Percentiles rank a stretch among this genome's conserved stretches.
Conservation (phyloP, 2,797 vertebrate genomes). For the Syngnathus acus region DNA sequence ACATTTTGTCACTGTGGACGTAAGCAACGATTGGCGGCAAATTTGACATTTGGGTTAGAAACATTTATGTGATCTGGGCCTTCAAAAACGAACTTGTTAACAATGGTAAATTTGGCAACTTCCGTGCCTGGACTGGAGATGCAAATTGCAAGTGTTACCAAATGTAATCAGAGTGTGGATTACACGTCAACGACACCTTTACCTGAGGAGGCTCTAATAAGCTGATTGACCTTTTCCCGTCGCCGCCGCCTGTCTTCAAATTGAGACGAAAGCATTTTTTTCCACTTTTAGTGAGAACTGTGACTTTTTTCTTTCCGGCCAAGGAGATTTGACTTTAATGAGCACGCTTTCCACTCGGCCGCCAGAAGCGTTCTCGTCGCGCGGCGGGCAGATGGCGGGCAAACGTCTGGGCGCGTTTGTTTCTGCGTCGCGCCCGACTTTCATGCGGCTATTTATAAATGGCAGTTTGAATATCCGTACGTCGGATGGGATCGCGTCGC, state of each 20-base stretch:
- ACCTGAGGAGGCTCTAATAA: constrained; percentile 65
- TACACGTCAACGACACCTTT: constrained; percentile 56
- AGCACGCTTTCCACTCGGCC: constrained; percentile 34
- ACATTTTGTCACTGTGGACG: no score
- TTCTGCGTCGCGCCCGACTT: constrained; percentile 55
- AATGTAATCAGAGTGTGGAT: constrained; percentile 42
- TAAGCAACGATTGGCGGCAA: no score
- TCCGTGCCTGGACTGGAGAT: not conserved
- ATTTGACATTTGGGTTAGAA: no score
- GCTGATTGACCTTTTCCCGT: constrained; percentile 72
- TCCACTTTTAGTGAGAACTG: constrained; percentile 7
- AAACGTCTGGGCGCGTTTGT: constrained; percentile 61
- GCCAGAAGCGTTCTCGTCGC: constrained; percentile 1
- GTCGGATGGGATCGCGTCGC: constrained; percentile 60
- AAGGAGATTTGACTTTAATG: constrained; percentile 42
- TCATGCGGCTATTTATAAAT: constrained; percentile 71
- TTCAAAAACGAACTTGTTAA: constrained; percentile 2
- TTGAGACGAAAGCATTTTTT: constrained; percentile 27
- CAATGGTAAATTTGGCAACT: constrained; percentile 11
- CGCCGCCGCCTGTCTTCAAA: constrained; percentile 39
- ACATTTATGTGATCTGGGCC: not conserved
- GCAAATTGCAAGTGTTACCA: constrained; percentile 45
- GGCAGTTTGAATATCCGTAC: constrained; percentile 56
- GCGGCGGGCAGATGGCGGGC: constrained; percentile 51
- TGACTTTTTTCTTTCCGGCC: constrained; percentile 36